These are phyloP conservation scores for Tiphia femorata DNA, from an alignment of 2,888 invertebrate species.

Conservation along the genomic window DNA sequence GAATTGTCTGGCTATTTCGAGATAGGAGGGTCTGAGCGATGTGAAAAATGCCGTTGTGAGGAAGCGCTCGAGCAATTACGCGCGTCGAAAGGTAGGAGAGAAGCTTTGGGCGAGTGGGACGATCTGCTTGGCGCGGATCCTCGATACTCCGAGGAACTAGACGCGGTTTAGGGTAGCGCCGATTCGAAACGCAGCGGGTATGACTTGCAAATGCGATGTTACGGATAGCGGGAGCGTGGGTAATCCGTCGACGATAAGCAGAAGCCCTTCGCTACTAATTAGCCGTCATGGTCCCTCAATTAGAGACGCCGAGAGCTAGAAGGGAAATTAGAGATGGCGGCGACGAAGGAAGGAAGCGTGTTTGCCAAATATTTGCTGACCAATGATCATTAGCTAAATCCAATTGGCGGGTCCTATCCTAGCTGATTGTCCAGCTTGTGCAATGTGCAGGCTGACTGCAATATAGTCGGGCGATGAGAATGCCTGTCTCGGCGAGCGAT, in stretches of 20 bases:
- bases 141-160: no score
- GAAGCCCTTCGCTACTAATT: slow-evolving; percentile 40
- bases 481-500: slow-evolving; percentile 14
- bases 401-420: not conserved
- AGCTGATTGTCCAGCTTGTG: no score
- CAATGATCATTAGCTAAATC: slow-evolving; percentile 36
- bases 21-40: no score
- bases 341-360: slow-evolving; percentile 19
- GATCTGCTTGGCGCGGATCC: no score
- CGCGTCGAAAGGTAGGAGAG: not conserved
- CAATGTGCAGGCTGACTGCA: no score
- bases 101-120: no score
- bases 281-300: slow-evolving; percentile 36
- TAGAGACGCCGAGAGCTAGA: slow-evolving; percentile 32
- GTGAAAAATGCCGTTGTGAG: not conserved
- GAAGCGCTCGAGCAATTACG: not conserved
- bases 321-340: slow-evolving; percentile 38
- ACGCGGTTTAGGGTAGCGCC: no score
- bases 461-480: no score
- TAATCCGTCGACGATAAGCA: slow-evolving; percentile 15
- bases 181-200: no score
- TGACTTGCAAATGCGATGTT: no score
- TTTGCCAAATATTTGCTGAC: slow-evolving; percentile 46
- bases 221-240: no score
- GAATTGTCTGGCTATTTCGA: no score